Percentiles rank a stretch among this genome's conserved stretches.
Evolutionary conservation across 2,888 invertebrate genomes (phyloP).

Genomic region (Nasonovia ribisnigri): DNA sequence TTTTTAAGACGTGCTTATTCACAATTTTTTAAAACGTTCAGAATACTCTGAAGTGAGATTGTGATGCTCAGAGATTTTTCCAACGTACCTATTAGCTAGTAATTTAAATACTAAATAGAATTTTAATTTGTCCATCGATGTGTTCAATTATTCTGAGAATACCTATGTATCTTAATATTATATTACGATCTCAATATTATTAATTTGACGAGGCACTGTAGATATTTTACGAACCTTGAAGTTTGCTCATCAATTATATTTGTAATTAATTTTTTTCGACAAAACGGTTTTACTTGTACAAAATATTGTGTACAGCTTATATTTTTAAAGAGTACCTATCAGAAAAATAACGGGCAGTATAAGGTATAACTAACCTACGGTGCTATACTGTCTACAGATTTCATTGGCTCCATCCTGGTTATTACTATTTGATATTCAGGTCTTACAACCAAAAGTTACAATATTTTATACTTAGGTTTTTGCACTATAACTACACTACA

Average conservation of each 20-base stretch:
- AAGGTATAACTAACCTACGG: neutral
- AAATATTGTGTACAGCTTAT: neutral
- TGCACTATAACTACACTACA: neutral
- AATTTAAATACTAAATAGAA: neutral
- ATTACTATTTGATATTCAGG: constrained; percentile 15
- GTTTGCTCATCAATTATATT: neutral
- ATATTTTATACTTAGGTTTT: neutral
- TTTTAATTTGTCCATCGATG: neutral
- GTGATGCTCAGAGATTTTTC: neutral
- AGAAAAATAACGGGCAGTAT: neutral
- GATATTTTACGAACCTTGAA: neutral
- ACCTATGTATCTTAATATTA: neutral
- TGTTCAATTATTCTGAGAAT: neutral
- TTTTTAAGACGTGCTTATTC: neutral
- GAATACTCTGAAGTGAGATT: neutral
- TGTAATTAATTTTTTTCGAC: neutral
- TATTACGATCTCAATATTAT: neutral
- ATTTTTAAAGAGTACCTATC: constrained; percentile 20
- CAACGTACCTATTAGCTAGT: neutral
- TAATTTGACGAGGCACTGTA: neutral
- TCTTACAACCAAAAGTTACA: neutral
- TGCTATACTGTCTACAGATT: neutral
- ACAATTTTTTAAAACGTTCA: neutral
- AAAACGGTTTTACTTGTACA: neutral
- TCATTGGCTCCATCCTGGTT: neutral